Percentiles rank a stretch among this genome's conserved stretches.
These are phyloP conservation scores for Enteromius paludinosus DNA, from an alignment of 2,797 vertebrate genomes.

Conservation along the genomic window DNA sequence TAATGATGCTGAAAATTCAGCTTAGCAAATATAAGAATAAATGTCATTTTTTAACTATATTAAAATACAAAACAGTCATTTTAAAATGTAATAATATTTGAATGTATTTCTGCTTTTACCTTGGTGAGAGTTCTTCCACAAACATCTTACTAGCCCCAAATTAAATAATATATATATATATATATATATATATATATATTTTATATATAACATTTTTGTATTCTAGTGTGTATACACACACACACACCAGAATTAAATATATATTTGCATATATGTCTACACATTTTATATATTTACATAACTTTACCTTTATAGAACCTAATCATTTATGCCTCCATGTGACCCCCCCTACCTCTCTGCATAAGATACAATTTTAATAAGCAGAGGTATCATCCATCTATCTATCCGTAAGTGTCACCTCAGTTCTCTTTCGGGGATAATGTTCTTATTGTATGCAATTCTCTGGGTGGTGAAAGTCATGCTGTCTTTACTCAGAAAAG, in stretches of 20 bases:
- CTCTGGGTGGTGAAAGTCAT: conserved; percentile 81
- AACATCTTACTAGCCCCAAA: not conserved
- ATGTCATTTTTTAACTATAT: not conserved
- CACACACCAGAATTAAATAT: no score
- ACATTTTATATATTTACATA: conserved; percentile 36
- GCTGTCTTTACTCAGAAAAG: conserved; percentile 83
- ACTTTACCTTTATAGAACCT: conserved; percentile 63
- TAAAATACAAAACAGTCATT: not conserved
- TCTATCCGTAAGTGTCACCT: conserved; percentile 73
- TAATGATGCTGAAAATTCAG: not conserved
- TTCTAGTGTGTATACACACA: no score
- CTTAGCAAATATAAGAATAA: not conserved
- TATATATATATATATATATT: not conserved
- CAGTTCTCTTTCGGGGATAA: conserved; percentile 84
- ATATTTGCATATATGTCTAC: not conserved
- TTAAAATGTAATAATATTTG: not conserved
- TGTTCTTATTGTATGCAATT: conserved; percentile 85
- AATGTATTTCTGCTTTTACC: not conserved
- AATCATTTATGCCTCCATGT: conserved; percentile 23
- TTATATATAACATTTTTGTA: no score
- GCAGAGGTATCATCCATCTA: conserved; percentile 79
- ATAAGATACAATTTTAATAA: conserved; percentile 74
- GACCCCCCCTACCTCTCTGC: conserved; percentile 64
- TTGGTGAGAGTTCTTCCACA: not conserved
- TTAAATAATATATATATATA: no score